Conservation (phyloP, 2,113 vertebrate species). For the Eretmochelys imbricata region DNA sequence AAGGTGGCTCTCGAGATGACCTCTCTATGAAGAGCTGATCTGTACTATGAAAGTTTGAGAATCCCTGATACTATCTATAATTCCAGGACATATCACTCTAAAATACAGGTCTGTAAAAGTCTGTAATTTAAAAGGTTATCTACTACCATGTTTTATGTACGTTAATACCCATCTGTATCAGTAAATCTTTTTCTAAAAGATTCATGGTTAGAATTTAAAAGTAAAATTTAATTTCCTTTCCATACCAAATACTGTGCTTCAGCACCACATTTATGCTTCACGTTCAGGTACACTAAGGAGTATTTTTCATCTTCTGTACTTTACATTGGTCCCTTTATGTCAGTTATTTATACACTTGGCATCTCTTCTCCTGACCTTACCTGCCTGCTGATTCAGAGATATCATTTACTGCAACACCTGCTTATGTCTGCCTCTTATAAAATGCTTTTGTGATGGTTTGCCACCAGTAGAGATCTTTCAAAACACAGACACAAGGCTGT, state of each 20-base stretch:
- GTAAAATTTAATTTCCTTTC: slow-evolving; percentile 76
- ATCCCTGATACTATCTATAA: neutral
- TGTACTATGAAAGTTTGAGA: neutral
- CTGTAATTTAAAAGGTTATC: slow-evolving; percentile 26
- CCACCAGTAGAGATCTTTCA: neutral
- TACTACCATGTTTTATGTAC: slow-evolving; percentile 25
- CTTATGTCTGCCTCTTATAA: neutral
- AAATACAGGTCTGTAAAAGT: neutral
- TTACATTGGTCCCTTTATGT: slow-evolving; percentile 23
- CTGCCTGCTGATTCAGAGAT: slow-evolving; percentile 4
- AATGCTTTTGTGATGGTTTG: neutral
- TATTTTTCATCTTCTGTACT: slow-evolving; percentile 34
- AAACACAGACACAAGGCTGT: neutral
- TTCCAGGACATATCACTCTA: neutral
- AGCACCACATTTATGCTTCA: slow-evolving; percentile 25
- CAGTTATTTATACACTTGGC: slow-evolving; percentile 30
- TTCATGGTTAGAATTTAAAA: slow-evolving; percentile 66
- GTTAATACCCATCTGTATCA: slow-evolving; percentile 26
- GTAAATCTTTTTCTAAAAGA: slow-evolving; percentile 36
- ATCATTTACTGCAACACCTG: neutral
- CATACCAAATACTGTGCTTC: neutral
- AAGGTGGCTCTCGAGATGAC: neutral
- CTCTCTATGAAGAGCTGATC: neutral
- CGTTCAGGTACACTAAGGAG: slow-evolving; percentile 49
- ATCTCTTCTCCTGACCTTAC: neutral